phyloP scores from a whole-genome alignment of 2,797 vertebrate species.

The Hydrocynus forskahlii region DNA sequence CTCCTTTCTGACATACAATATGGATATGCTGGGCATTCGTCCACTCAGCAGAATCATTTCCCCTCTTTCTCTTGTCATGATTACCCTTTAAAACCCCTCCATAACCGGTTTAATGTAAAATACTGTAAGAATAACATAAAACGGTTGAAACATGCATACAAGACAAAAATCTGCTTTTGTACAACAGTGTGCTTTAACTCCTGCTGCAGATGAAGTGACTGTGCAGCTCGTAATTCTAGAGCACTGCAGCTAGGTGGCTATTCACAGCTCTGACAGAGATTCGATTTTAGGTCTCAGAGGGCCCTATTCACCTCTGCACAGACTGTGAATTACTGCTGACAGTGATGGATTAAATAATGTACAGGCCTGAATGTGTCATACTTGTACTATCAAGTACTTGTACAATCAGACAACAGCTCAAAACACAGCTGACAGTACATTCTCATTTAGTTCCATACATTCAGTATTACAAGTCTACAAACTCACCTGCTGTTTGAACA shows the following conservation, averaged over 20 bases:
- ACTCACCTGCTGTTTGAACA: slow-evolving; percentile 80
- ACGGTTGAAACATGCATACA: not conserved
- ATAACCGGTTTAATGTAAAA: no score
- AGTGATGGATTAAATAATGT: not conserved
- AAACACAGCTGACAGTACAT: not conserved
- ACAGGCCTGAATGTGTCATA: not conserved
- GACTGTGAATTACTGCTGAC: not conserved
- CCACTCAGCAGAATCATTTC: not conserved
- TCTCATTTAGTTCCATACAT: not conserved
- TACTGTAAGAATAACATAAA: not conserved
- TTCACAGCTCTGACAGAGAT: slow-evolving; percentile 23
- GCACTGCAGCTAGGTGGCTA: slow-evolving; percentile 21
- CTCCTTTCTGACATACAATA: slow-evolving; percentile 21
- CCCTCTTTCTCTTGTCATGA: not conserved
- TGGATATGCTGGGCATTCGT: not conserved
- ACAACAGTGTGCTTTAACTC: not conserved
- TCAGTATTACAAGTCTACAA: not conserved
- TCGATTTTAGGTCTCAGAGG: slow-evolving; percentile 34
- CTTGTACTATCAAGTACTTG: not conserved
- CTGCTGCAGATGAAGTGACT: slow-evolving; percentile 20
- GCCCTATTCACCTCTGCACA: slow-evolving; percentile 7
- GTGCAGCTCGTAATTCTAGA: slow-evolving; percentile 20
- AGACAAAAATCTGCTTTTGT: not conserved
- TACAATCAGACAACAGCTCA: not conserved
- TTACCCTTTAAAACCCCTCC: not conserved